Percentiles rank a stretch among this genome's conserved stretches.
phyloP scores from a whole-genome alignment of 2,113 vertebrate species.

The Marcusenius ussheri region DNA sequence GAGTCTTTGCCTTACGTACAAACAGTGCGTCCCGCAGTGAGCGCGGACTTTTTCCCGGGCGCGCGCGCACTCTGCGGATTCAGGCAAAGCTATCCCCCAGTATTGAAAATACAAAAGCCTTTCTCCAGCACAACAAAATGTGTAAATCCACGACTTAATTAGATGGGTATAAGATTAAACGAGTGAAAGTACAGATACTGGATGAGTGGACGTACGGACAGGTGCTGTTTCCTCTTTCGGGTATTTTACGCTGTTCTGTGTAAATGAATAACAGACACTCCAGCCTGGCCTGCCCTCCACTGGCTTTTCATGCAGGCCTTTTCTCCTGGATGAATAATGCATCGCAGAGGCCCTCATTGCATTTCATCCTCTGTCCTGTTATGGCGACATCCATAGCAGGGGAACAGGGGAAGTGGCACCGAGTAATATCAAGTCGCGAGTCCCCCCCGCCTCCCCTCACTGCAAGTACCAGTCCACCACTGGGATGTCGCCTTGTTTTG shows the following conservation, averaged over 20 bases:
- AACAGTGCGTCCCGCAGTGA: not conserved
- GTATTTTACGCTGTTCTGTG: not conserved
- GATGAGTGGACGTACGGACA: not conserved
- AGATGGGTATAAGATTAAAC: not conserved
- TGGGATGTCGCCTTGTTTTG: not conserved
- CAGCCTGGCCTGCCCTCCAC: not conserved
- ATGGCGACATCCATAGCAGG: slow-evolving; percentile 43
- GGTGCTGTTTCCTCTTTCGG: not conserved
- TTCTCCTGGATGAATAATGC: slow-evolving; percentile 74
- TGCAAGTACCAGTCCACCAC: not conserved
- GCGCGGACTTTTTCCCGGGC: not conserved
- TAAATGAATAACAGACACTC: not conserved
- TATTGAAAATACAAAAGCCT: not conserved
- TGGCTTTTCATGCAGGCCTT: slow-evolving; percentile 68
- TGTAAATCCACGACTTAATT: not conserved
- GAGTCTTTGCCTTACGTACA: not conserved
- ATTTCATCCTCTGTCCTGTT: slow-evolving; percentile 74
- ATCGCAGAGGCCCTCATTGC: slow-evolving; percentile 76
- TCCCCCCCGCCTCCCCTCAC: too few relatives aligned
- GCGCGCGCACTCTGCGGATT: not conserved
- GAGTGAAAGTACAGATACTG: not conserved
- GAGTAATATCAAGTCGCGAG: not conserved
- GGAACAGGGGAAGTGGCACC: not conserved
- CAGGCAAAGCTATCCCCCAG: not conserved
- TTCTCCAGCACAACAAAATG: not conserved